Conservation (phyloP, 1,140 invertebrate genomes). For the Drosophila mauritiana region DNA sequence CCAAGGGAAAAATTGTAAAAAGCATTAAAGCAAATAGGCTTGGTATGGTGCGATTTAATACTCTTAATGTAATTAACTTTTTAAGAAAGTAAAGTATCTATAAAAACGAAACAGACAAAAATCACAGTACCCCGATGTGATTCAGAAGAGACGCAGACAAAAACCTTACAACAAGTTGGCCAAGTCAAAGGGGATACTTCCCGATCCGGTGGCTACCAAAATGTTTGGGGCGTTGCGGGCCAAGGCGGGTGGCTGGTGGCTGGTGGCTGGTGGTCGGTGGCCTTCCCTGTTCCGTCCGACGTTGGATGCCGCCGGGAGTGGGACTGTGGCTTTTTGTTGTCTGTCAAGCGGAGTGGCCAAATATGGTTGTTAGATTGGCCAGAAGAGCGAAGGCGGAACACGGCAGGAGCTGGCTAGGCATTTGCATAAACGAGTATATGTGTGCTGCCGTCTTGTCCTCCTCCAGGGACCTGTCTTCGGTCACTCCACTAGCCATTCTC, state of each 20-base stretch:
- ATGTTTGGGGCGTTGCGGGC: conserved; percentile 48
- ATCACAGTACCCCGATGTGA: neutral
- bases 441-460: conserved; percentile 47
- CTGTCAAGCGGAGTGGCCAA: conserved; percentile 79
- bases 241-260: conserved; percentile 19
- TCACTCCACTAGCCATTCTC: conserved; percentile 27
- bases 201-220: conserved; percentile 51
- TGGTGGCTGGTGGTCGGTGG: conserved; percentile 28
- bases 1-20: neutral
- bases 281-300: conserved; percentile 13
- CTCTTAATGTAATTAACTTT: too few species aligned
- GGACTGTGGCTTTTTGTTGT: conserved; percentile 66
- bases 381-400: conserved; percentile 44
- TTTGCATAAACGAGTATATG: conserved; percentile 52
- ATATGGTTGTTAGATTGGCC: conserved; percentile 78
- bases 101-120: neutral
- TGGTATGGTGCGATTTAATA: too few species aligned
- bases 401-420: conserved; percentile 37
- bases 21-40: too few species aligned
- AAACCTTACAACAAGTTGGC: conserved; percentile 51
- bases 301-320: conserved; percentile 7
- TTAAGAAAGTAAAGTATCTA: too few species aligned
- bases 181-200: conserved; percentile 50
- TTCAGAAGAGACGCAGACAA: conserved; percentile 5
- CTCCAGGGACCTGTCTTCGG: conserved; percentile 73